A percentile compares a stretch with the other conserved stretches of the same genome.
phyloP scores from a whole-genome alignment of 2,113 vertebrate species.

The Gopherus evgoodei region DNA sequence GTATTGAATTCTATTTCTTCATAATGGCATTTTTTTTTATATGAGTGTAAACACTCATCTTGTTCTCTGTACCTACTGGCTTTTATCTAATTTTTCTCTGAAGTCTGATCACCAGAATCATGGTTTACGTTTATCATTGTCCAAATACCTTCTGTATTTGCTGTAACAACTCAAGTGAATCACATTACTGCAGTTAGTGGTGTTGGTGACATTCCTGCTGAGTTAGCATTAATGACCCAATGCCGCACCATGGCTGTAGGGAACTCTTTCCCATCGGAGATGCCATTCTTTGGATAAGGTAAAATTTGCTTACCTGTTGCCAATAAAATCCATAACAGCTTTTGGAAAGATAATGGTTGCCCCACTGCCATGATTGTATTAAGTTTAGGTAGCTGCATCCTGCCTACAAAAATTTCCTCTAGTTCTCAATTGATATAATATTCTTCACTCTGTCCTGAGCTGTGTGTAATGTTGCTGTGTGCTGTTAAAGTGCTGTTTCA shows the following conservation, averaged over 20 bases:
- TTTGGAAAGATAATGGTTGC: neutral
- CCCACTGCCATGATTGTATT: neutral
- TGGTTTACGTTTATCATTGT: neutral
- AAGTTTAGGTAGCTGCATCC: neutral
- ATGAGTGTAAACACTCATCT: neutral
- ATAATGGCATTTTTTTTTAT: neutral
- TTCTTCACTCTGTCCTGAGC: neutral
- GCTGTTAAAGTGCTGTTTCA: rapidly evolving
- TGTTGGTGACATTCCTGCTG: neutral
- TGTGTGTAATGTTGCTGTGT: neutral
- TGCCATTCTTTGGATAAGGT: neutral
- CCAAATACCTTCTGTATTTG: neutral
- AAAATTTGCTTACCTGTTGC: neutral
- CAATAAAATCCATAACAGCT: neutral
- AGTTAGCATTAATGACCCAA: neutral
- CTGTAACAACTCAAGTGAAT: neutral
- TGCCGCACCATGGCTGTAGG: neutral
- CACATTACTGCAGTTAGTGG: neutral
- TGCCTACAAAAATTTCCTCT: neutral
- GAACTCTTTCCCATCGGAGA: neutral
- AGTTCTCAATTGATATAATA: neutral
- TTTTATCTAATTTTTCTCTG: neutral
- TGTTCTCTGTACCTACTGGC: neutral
- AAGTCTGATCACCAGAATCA: neutral
- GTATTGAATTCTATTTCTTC: neutral